phyloP scores from a whole-genome alignment of 2,888 invertebrate species.

The Cryptops parisi region DNA sequence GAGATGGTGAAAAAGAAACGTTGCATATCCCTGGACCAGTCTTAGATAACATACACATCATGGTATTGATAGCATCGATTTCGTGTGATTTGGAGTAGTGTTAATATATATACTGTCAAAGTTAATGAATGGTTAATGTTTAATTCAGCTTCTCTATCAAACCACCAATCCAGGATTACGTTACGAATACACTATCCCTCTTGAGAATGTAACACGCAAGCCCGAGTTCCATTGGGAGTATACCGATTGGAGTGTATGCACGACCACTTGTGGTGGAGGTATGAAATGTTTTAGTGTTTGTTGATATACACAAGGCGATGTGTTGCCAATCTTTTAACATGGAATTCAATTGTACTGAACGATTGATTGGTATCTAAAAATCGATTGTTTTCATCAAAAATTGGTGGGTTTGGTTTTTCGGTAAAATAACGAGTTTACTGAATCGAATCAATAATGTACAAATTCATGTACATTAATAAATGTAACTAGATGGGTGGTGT shows the following conservation, averaged over 20 bases:
- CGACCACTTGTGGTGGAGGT: slow-evolving; percentile 62
- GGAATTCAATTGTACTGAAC: no score
- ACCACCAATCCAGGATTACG: slow-evolving; percentile 58
- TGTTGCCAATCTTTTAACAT: neutral
- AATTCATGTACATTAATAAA: no score
- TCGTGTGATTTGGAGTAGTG: no score
- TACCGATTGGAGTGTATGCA: slow-evolving; percentile 68
- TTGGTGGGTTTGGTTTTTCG: no score
- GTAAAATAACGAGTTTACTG: no score
- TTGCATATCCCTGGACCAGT: slow-evolving; percentile 68
- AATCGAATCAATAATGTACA: no score
- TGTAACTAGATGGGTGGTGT: no score
- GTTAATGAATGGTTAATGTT: no score
- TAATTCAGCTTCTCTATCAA: slow-evolving; percentile 55
- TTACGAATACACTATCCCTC: slow-evolving; percentile 69
- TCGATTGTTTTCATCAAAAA: no score
- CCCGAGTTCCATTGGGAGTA: slow-evolving; percentile 57
- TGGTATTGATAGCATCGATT: no score
- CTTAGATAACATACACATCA: slow-evolving; percentile 60
- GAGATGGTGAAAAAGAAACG: slow-evolving; percentile 62
- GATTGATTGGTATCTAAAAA: no score
- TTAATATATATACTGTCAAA: no score
- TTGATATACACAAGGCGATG: neutral
- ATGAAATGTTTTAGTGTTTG: neutral
- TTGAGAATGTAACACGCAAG: slow-evolving; percentile 40